Percentiles rank a stretch among this genome's conserved stretches.
These are phyloP conservation scores for Electrona antarctica DNA, from an alignment of 2,113 vertebrate genomes.

Conservation along the genomic window DNA sequence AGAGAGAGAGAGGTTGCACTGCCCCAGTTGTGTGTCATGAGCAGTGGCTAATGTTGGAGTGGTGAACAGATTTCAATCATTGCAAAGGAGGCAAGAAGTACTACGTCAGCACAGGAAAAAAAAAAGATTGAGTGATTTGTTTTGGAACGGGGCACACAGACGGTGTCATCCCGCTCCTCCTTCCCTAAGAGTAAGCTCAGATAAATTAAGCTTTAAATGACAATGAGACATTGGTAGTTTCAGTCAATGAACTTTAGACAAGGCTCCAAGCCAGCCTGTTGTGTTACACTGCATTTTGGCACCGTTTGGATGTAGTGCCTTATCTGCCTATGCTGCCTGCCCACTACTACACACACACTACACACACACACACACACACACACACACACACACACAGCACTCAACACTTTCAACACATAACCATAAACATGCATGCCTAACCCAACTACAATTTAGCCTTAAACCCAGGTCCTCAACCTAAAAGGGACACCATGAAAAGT, in stretches of 20 bases:
- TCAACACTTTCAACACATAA: too few species aligned
- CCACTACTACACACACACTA: not conserved
- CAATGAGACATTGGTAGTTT: not conserved
- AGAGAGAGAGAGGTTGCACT: constrained; percentile 11
- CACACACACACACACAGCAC: too few species aligned
- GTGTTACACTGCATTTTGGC: not conserved
- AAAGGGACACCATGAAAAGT: too few species aligned
- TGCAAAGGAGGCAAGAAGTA: constrained; percentile 12
- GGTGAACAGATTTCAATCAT: constrained; percentile 32
- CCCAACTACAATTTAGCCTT: too few species aligned
- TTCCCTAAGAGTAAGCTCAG: not conserved
- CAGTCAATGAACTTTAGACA: not conserved
- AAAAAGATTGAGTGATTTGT: not conserved
- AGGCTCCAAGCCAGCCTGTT: not conserved
- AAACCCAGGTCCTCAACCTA: too few species aligned
- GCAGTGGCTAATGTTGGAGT: constrained; percentile 6
- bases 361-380: not conserved
- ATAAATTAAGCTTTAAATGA: constrained; percentile 1
- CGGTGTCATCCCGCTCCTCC: not conserved
- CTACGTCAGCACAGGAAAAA: not conserved
- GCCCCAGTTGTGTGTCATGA: constrained; percentile 50
- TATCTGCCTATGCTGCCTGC: not conserved
- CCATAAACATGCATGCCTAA: too few species aligned
- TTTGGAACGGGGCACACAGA: not conserved
- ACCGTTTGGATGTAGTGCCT: not conserved